Percentiles rank a stretch among this genome's conserved stretches.
These are phyloP conservation scores for Pristionchus arcanus DNA, from an alignment of 2,888 invertebrate genomes.

Conservation along the genomic window DNA sequence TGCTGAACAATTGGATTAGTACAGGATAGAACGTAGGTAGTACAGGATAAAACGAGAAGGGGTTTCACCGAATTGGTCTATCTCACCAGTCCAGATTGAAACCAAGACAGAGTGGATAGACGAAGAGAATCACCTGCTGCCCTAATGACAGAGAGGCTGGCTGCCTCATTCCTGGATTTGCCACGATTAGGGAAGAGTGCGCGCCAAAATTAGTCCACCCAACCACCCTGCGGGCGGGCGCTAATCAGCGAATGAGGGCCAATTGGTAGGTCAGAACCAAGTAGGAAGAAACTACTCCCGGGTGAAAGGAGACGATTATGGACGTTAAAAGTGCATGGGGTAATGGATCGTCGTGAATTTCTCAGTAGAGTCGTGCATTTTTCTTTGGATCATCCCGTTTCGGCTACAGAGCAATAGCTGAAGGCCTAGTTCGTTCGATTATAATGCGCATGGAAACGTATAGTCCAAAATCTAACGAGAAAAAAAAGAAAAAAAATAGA, in stretches of 20 bases:
- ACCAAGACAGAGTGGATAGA: neutral
- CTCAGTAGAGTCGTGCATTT: no score
- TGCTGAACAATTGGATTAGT: no score
- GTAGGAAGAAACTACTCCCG: neutral
- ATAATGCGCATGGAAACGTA: no score
- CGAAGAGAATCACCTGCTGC: constrained; percentile 25
- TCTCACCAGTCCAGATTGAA: neutral
- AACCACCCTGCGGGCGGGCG: neutral
- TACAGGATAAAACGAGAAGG: neutral
- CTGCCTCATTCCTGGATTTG: constrained; percentile 17
- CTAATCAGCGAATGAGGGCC: constrained; percentile 44
- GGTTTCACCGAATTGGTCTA: neutral
- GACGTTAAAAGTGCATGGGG: neutral
- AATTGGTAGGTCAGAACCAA: constrained; percentile 18
- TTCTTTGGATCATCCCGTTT: no score
- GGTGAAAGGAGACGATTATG: neutral
- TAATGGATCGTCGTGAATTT: constrained; percentile 8
- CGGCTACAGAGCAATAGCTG: no score
- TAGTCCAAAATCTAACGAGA: no score
- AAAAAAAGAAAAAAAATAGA: no score
- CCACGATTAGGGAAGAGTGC: constrained; percentile 7
- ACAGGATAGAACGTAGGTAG: no score
- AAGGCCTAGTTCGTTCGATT: no score
- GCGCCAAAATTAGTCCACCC: constrained; percentile 45
- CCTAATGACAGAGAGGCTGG: constrained; percentile 24